Evolutionary conservation across 2,888 invertebrate species (phyloP).

Genomic region (Macrosiphum euphorbiae): DNA sequence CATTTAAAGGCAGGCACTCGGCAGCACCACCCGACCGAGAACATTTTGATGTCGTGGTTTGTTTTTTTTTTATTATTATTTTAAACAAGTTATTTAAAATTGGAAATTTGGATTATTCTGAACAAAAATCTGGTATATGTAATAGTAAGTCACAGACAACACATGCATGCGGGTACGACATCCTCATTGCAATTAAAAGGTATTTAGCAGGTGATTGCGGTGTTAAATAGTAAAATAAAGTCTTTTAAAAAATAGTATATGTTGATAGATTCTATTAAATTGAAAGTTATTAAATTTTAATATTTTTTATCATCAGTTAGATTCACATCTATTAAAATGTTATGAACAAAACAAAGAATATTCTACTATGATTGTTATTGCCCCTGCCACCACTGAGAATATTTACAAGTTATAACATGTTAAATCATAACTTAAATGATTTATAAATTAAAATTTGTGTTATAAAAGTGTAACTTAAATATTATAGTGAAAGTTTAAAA

Average conservation of each 20-base stretch:
- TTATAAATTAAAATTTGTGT: not conserved
- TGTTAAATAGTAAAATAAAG: not conserved
- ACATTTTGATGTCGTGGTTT: no score
- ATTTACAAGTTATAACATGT: not conserved
- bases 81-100: not conserved
- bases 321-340: not conserved
- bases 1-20: no score
- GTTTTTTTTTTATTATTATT: no score
- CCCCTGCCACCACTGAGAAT: not conserved
- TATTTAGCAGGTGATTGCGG: not conserved
- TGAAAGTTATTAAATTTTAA: not conserved
- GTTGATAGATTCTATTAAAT: not conserved
- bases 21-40: no score
- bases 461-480: not conserved
- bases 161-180: no score
- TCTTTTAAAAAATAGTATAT: not conserved
- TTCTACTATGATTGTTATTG: not conserved
- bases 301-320: not conserved
- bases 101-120: not conserved
- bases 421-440: not conserved
- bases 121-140: not conserved
- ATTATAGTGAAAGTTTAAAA: conserved; percentile 66
- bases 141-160: not conserved
- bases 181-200: not conserved
- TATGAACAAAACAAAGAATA: not conserved